phyloP scores from a whole-genome alignment of 2,888 invertebrate species.

The Coelinius sp. region DNA sequence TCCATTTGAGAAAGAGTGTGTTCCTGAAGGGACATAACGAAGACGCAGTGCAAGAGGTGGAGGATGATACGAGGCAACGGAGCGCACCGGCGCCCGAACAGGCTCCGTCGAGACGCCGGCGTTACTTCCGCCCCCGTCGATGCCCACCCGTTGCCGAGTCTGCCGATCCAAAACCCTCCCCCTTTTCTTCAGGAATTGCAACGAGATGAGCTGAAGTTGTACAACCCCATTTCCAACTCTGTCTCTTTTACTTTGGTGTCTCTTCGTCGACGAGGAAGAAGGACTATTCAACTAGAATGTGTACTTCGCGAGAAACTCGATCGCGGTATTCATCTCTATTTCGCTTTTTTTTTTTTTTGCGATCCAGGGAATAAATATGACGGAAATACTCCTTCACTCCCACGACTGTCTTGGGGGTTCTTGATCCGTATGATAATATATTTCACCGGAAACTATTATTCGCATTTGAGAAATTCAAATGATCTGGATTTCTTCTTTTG shows the following conservation, averaged over 20 bases:
- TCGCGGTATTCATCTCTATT: conserved; percentile 35
- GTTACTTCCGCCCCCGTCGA: conserved; percentile 66
- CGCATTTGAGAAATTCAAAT: not conserved
- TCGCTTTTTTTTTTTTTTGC: conserved; percentile 20
- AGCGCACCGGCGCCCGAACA: conserved; percentile 69
- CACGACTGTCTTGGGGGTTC: conserved; percentile 44
- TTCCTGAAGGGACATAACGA: conserved; percentile 67
- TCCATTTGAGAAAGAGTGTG: conserved; percentile 31
- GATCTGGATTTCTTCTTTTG: not conserved
- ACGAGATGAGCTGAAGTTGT: conserved; percentile 43
- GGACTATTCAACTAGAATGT: conserved; percentile 33
- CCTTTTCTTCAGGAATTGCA: conserved; percentile 41
- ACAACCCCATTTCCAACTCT: conserved; percentile 38
- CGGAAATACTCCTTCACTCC: conserved; percentile 15
- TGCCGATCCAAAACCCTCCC: conserved; percentile 45
- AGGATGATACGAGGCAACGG: conserved; percentile 66
- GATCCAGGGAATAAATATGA: conserved; percentile 29
- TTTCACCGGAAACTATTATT: conserved; percentile 4
- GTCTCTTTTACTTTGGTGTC: conserved; percentile 39
- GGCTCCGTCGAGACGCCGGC: conserved; percentile 71
- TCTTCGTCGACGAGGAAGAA: conserved; percentile 24
- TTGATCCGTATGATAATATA: conserved; percentile 40
- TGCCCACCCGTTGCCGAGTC: conserved; percentile 40
- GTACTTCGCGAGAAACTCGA: conserved; percentile 41
- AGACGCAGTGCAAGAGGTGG: conserved; percentile 63